Percentiles rank a stretch among this genome's conserved stretches.
phyloP scores from a whole-genome alignment of 2,888 invertebrate species.

The Leptarthrus brevirostris region DNA sequence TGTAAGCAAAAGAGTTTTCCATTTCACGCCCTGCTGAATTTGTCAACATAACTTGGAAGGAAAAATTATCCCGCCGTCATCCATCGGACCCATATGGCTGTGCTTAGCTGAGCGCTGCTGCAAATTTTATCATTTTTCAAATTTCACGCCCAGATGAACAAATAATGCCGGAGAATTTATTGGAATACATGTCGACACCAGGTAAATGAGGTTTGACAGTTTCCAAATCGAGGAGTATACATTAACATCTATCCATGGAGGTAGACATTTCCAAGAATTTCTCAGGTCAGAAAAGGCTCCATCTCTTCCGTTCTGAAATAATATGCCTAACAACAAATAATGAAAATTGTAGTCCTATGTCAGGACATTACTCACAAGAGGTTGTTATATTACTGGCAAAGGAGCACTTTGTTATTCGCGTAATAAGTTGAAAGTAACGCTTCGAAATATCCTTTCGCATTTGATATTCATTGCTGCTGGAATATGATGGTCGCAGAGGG shows the following conservation, averaged over 20 bases:
- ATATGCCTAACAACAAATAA: constrained; percentile 26
- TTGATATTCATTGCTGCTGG: constrained; percentile 9
- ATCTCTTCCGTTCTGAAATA: background rate
- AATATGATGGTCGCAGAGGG: too few species aligned
- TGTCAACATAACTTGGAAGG: constrained; percentile 48
- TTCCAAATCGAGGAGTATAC: constrained; percentile 37
- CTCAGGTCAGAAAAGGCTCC: background rate
- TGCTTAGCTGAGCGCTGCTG: constrained; percentile 42
- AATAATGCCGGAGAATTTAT: constrained; percentile 53
- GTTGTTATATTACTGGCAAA: background rate
- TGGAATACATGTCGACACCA: constrained; percentile 48
- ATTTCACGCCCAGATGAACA: constrained; percentile 54
- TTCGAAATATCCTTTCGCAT: background rate
- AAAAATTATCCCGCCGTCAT: constrained; percentile 40
- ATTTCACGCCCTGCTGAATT: constrained; percentile 51
- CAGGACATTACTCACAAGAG: constrained; percentile 10
- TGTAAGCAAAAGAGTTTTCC: constrained; percentile 48
- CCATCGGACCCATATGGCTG: constrained; percentile 43
- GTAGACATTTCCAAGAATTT: background rate
- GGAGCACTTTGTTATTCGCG: background rate
- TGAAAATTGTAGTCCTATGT: constrained; percentile 25
- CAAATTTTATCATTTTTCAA: constrained; percentile 54
- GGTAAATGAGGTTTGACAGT: constrained; percentile 50
- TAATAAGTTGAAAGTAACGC: constrained; percentile 6
- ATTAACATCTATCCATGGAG: background rate